Conservation (phyloP, 2,113 vertebrate species). For the Opisthocomus hoazin region DNA sequence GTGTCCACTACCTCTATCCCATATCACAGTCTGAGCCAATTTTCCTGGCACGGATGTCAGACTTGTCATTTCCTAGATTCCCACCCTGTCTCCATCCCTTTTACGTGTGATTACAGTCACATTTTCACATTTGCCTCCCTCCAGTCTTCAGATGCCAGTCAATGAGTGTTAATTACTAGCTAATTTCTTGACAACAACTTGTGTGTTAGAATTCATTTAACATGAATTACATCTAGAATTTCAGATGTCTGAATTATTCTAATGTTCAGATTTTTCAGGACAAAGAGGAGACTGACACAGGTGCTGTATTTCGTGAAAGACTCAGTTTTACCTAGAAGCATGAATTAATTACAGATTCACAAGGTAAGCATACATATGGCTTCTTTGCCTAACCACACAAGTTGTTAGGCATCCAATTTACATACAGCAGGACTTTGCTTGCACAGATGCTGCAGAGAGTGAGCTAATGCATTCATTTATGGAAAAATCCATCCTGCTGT, state of each 20-base stretch:
- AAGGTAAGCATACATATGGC: neutral
- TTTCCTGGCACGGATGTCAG: neutral
- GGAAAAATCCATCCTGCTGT: neutral
- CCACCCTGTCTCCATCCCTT: neutral
- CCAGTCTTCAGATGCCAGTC: neutral
- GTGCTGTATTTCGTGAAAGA: neutral
- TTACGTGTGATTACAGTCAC: neutral
- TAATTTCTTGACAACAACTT: neutral
- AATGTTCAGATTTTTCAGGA: neutral
- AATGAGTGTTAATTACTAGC: neutral
- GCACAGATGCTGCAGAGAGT: neutral
- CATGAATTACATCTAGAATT: neutral
- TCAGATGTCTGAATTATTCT: neutral
- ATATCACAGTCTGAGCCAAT: neutral
- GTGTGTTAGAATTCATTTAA: neutral
- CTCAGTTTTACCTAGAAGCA: neutral
- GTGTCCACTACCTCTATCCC: neutral
- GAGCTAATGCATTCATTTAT: neutral
- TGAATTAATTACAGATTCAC: slow-evolving; percentile 1
- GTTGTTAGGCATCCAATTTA: slow-evolving; percentile 11
- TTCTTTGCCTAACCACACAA: slow-evolving; percentile 36
- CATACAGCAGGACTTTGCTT: slow-evolving; percentile 31
- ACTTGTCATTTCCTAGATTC: neutral
- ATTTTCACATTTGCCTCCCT: neutral
- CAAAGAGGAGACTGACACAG: neutral